Conservation (phyloP, 1,140 invertebrate species). For the Notospermus geniculatus region DNA sequence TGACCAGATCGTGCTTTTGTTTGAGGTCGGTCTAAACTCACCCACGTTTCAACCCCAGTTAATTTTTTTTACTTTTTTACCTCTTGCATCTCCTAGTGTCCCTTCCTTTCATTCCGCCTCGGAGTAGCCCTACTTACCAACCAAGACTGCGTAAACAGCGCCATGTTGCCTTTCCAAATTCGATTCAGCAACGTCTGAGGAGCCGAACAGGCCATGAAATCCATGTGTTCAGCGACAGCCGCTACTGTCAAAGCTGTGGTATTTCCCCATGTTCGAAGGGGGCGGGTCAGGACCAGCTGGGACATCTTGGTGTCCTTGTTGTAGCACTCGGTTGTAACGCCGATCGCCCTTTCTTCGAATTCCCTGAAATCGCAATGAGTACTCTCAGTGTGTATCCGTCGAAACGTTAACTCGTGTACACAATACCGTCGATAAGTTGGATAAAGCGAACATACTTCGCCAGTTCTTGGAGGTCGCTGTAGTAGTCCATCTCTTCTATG, state of each 20-base stretch:
- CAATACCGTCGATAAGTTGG: too few species aligned
- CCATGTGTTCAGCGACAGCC: constrained; percentile 41
- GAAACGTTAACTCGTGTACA: too few species aligned
- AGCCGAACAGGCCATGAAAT: constrained; percentile 47
- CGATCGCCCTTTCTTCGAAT: constrained; percentile 45
- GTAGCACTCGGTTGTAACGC: constrained; percentile 49
- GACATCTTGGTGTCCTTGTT: constrained; percentile 36
- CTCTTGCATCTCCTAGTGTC: too few species aligned
- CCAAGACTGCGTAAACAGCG: constrained; percentile 40
- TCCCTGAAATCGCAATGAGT: constrained; percentile 30
- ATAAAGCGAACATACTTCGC: too few species aligned
- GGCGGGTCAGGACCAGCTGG: constrained; percentile 35
- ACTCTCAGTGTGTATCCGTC: too few species aligned
- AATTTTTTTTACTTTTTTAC: too few species aligned
- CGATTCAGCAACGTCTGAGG: constrained; percentile 49
- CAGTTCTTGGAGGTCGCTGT: constrained; percentile 24
- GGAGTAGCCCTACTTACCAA: constrained; percentile 45
- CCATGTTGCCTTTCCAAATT: constrained; percentile 51
- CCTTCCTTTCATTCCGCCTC: too few species aligned
- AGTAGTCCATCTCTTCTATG: constrained; percentile 46
- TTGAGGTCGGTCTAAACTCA: too few species aligned
- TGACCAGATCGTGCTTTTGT: too few species aligned
- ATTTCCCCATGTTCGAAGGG: constrained; percentile 33
- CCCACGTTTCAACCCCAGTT: too few species aligned
- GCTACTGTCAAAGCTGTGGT: constrained; percentile 41